A percentile compares a stretch with the other conserved stretches of the same genome.
Evolutionary conservation across 1,140 invertebrate genomes (phyloP).

Genomic region (Hermatobates lingyangjiaoensis): DNA sequence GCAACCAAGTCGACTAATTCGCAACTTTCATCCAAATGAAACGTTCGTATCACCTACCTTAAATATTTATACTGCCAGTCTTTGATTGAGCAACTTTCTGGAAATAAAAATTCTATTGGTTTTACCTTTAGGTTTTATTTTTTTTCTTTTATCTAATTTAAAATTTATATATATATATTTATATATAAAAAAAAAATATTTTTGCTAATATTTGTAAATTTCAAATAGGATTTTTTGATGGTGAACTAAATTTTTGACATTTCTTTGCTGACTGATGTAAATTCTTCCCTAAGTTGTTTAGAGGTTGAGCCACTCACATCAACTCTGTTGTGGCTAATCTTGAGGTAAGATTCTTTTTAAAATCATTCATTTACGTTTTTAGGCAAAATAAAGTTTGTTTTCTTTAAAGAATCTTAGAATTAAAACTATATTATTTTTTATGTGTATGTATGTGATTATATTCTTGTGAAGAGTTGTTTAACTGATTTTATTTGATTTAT

Average conservation of each 20-base stretch:
- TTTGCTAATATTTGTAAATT: neutral
- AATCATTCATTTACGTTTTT: no score
- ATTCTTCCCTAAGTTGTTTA: conserved; percentile 5
- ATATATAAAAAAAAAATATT: neutral
- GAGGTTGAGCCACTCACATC: neutral
- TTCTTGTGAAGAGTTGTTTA: no score
- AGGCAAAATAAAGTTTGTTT: no score
- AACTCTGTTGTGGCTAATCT: neutral
- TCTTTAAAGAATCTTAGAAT: no score
- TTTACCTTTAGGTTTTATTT: neutral
- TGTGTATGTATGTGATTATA: no score
- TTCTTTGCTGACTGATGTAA: conserved; percentile 19
- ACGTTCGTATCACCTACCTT: no score
- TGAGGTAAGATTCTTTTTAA: conserved; percentile 9
- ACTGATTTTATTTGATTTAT: no score
- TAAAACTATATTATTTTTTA: no score
- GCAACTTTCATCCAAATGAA: no score
- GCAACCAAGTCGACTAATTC: no score
- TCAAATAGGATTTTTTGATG: conserved; percentile 1
- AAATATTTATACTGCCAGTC: no score
- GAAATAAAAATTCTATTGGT: neutral
- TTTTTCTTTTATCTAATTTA: conserved; percentile 3
- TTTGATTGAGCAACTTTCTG: no score
- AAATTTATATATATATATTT: conserved; percentile 3
- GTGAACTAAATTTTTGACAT: conserved; percentile 19